A percentile compares a stretch with the other conserved stretches of the same genome.
Evolutionary conservation across 2,113 vertebrate species (phyloP).

Genomic region (Coturnix japonica): DNA sequence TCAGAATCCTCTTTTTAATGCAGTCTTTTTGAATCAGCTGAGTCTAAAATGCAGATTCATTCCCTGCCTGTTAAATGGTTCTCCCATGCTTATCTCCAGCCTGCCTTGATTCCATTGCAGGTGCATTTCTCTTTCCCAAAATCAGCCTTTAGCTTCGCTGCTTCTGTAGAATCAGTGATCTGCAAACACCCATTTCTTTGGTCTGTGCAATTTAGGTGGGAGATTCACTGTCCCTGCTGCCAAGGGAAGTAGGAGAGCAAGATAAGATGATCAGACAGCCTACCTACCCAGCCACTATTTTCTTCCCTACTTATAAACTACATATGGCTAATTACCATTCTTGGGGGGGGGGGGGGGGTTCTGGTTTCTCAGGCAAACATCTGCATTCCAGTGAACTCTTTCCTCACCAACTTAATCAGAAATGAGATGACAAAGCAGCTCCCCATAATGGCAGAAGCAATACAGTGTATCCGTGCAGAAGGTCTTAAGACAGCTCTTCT

Average conservation of each 20-base stretch:
- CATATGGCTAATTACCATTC: neutral
- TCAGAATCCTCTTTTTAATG: neutral
- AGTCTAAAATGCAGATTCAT: neutral
- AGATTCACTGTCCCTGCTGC: neutral
- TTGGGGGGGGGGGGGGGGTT: neutral
- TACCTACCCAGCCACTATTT: neutral
- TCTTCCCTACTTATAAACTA: neutral
- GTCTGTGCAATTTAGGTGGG: neutral
- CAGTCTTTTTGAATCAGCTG: neutral
- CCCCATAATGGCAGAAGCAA: constrained; percentile 81
- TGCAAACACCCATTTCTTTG: neutral
- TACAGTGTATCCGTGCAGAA: constrained; percentile 73
- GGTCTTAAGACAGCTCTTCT: constrained; percentile 83
- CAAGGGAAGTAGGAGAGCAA: neutral
- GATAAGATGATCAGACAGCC: neutral
- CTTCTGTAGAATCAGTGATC: neutral
- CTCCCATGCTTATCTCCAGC: neutral
- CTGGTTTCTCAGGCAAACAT: constrained; percentile 68
- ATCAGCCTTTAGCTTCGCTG: neutral
- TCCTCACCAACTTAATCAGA: constrained; percentile 76
- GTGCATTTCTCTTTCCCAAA: neutral
- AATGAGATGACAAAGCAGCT: constrained; percentile 68
- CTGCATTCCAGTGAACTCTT: constrained; percentile 72
- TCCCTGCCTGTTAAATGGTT: neutral
- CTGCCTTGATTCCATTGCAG: neutral